Base-by-base conservation (phyloP, 2,797 vertebrate genomes). In the Cossypha niveicapilla region DNA sequence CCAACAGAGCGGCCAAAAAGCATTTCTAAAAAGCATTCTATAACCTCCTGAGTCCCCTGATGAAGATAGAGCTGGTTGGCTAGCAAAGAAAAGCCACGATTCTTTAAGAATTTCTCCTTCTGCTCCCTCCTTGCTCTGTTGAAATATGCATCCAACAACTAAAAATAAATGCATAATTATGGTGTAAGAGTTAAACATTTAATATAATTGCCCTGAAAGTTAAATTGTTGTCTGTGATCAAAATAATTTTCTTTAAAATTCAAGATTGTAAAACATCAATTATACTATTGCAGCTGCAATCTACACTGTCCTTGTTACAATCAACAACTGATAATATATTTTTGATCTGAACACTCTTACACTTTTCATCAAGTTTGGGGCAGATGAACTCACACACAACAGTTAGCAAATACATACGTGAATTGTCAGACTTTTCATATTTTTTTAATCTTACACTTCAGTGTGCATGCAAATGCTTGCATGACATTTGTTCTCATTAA, bases 31-130 rank as follows among this genome's bases (percentile, higher is more conserved):
- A 99, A 99, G 94, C 98, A 99, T 56, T 99, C 99, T 15, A 99
- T 95, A 65, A 99, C 97, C 34, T 99, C 98, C 84, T 98, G 99
- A 95, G 98, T 98, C 41, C 99, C 99, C 94, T 98, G 99, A 97
- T 99, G 99, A 90, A 99, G 98, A 97, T 99, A 99, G 37, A 99
- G 97, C 96, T 99, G 99, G 95, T 99, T 99, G 96, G 99, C 99
- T 94, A 99, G 97, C 92, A 99, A 98, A 11, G 99, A 99, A 97
- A 99, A 99, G 82, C 99, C 99, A 54, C 99, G 99, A 92, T 98
- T 99, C 98, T 99, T 99, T 96, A 99, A 96, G 93, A 99, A 99
- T 86, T 98, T 99, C 96, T 99, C 99, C 92, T 99, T 99, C 95
- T 99, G 99, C 90, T 99, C 99, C 74, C 99, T 99, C 51, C 97